Base-by-base conservation (phyloP, 2,797 vertebrate species). In the Malacoctenus gilli region DNA sequence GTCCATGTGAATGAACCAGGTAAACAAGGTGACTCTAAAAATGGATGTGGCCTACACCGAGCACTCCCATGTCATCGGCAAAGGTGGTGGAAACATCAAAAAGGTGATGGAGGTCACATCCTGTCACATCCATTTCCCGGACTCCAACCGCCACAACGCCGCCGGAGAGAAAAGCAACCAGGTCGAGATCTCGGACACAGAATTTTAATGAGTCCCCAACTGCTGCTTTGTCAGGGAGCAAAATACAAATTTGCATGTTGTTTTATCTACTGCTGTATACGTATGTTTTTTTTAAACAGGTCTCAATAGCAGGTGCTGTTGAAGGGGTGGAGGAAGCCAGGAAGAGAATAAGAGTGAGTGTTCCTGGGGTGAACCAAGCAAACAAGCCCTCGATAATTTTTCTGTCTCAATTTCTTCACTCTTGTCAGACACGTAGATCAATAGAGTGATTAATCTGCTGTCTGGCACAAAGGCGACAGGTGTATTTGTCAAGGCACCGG, bases 61-160 rank as follows among this genome's bases (percentile, higher is more conserved):
- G 59, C 93, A 94, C 80, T 93, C 92, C 15, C 91, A 93, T 2
- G 93, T 94, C 41, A 94, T 94, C 1, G 93, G 93, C 13, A 93
- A 93, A 86, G 92, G 93, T 1, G 93, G 92, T 4, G 90, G 89
- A 20, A 93, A 93, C 89, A 94, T 94, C 60, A 92, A 92, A 74
- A 93, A 90, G 78, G 93, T 94, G 61, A 94, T 94, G 92, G 93
- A 93, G 74, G 88, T 90, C 68, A 93, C 92, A 7, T 89, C 87
- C 13, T 94, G 93, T 59, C 93, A 94, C 74, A 93, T 94, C 66
- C 93, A 94, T 65, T 93, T 93, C 70, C 92, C 93, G 0, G 93
- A 94, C 75, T 93, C 93, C 31, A 94, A 94, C 75, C 90, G 92
- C 0, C 90, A 92, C 85, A 92, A 72, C 8, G 75, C 61, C 0